These are phyloP conservation scores for Lepidochrysops patricia DNA, from an alignment of 2,888 invertebrate species.

Conservation along the genomic window DNA sequence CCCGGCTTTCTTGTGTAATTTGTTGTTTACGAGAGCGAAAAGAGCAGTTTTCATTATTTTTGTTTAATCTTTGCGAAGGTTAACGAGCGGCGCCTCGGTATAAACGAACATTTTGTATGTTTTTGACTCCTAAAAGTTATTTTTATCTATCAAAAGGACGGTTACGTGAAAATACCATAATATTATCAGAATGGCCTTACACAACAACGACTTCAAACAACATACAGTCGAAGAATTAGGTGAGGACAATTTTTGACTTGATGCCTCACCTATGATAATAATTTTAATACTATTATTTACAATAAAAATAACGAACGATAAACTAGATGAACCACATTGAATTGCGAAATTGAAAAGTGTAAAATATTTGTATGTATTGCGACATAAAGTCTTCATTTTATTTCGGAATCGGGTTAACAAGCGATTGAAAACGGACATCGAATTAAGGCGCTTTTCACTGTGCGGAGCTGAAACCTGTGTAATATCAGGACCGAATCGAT, in stretches of 20 bases:
- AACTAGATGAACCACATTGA: background rate
- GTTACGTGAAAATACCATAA: too few relatives aligned
- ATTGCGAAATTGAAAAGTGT: background rate
- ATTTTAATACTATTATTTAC: too few relatives aligned
- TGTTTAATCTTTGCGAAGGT: constrained; percentile 1
- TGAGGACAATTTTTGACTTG: too few relatives aligned
- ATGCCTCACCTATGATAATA: too few relatives aligned
- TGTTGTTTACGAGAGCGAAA: constrained; percentile 29
- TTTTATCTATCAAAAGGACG: too few relatives aligned
- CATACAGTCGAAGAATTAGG: too few relatives aligned
- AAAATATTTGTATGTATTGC: background rate
- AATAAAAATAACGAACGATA: background rate
- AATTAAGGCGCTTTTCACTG: constrained; percentile 4
- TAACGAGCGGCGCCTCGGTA: constrained; percentile 1
- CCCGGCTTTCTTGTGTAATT: constrained; percentile 43
- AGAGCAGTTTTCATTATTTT: constrained; percentile 22
- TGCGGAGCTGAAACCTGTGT: background rate
- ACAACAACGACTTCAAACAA: too few relatives aligned
- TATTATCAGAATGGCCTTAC: too few relatives aligned
- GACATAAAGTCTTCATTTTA: background rate
- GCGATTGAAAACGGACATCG: constrained; percentile 5
- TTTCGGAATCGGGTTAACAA: background rate
- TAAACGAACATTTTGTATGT: background rate
- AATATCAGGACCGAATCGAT: background rate
- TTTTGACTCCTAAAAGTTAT: background rate